phyloP scores from a whole-genome alignment of 2,888 invertebrate genomes.

The Polyommatus iphigenia region DNA sequence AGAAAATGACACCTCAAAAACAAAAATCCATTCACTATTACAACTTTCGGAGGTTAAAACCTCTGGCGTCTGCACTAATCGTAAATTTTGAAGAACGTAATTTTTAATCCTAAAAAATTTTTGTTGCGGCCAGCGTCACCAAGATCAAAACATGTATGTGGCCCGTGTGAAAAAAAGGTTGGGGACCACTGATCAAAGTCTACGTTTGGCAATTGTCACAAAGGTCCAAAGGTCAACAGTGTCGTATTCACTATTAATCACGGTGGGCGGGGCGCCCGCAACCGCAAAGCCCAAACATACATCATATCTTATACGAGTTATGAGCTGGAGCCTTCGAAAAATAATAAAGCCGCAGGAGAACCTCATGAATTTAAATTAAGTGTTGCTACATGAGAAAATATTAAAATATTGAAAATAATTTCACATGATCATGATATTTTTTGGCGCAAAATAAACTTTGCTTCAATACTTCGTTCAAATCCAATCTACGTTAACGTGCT shows the following conservation, averaged over 20 bases:
- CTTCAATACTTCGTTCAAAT: neutral
- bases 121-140: no score
- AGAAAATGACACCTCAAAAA: no score
- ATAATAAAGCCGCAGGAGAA: conserved; percentile 16
- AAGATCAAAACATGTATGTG: no score
- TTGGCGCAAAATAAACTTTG: neutral
- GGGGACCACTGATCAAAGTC: no score
- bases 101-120: no score
- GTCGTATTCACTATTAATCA: conserved; percentile 34
- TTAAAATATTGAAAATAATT: conserved; percentile 5
- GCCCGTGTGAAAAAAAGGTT: no score
- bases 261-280: conserved; percentile 21
- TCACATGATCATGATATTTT: neutral
- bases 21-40: no score
- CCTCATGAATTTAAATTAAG: conserved; percentile 17
- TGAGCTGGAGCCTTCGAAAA: conserved; percentile 5
- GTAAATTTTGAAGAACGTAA: no score
- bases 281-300: neutral
- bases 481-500: neutral
- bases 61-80: no score
- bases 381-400: conserved; percentile 8
- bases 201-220: conserved; percentile 41
- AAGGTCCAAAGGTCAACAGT: conserved; percentile 37
- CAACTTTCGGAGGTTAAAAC: no score
- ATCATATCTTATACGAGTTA: neutral